Evolutionary conservation across 2,113 vertebrate genomes (phyloP), one percentile per base, ranked within the genome.

Genomic region (Dipodomys merriami): DNA sequence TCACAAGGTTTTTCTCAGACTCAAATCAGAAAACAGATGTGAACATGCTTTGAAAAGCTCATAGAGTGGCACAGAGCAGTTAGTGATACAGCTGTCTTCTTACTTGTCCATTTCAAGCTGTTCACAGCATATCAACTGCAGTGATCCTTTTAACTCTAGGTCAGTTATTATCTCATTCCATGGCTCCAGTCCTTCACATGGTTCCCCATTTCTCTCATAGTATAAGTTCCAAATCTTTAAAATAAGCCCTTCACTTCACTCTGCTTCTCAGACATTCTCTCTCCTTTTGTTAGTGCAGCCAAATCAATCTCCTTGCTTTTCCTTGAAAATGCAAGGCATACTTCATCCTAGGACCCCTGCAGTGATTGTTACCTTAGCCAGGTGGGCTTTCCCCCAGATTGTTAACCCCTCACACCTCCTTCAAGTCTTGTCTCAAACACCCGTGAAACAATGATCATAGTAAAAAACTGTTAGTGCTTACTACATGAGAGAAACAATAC

Each of bases 31-130:
- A 25, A 12, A 71, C 20, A 83, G 76, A 91, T 80, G 44, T 20
- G 85, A 82, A 81, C 5, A n/a, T 27, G 62, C 22, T 82, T 74
- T 80, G 86, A 49, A 84, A 93, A 83, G 33, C 57, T 67, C 77
- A 49, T n/a, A 76, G 81, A 94, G 22, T 39, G 71, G 29, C 94
- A 91, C 25, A 29, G 29, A 69, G 22, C 7, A 84, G 44, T 67
- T 12, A 44, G 19, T 10, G 39, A 44, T 33, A 71, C 30, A 67
- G 79, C 60, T 71, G 39, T 46, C 49, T 84, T 68, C 73, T 76
- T 57, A 35, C 74, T 67, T 74, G 60, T 46, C 71, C 78, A 46
- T 60, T 62, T 86, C 39, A 60, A 80, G 23, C 49, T 39, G 13
- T 64, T 74, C 49, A 35, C 35, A 83, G 30, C 53, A 90, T 1